phyloP scores from a whole-genome alignment of 23 tunicate genomes.

The Styela plicata region DNA sequence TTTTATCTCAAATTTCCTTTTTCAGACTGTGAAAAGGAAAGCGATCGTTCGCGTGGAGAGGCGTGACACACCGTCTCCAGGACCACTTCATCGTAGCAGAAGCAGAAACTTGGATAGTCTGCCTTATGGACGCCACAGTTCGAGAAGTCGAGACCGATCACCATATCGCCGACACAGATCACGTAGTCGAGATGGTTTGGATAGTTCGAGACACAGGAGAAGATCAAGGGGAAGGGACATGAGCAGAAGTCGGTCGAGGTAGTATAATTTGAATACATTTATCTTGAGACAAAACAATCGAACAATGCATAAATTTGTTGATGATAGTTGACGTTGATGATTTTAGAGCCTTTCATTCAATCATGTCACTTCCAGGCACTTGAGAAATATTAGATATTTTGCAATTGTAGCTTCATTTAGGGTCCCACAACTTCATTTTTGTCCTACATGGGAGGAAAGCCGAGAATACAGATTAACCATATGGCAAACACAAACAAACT shows the following conservation, averaged over 20 bases:
- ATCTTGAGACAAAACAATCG: too few species aligned
- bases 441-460: too few species aligned
- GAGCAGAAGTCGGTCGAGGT: slow-evolving; percentile 53
- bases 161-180: slow-evolving; percentile 48
- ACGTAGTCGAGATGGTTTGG: slow-evolving; percentile 36
- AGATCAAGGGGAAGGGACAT: slow-evolving; percentile 51
- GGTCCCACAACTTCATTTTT: too few species aligned
- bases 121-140: slow-evolving; percentile 23
- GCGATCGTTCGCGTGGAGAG: slow-evolving; percentile 73
- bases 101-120: slow-evolving; percentile 63
- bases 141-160: slow-evolving; percentile 55
- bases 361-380: too few species aligned
- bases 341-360: too few species aligned
- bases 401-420: too few species aligned
- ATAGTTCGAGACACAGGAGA: slow-evolving; percentile 36
- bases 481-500: too few species aligned
- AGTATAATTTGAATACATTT: neutral
- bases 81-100: slow-evolving; percentile 53
- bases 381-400: too few species aligned
- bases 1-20: too few species aligned
- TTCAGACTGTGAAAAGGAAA: slow-evolving; percentile 74
- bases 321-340: too few species aligned
- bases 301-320: too few species aligned
- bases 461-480: too few species aligned
- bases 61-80: slow-evolving; percentile 72